phyloP scores from a whole-genome alignment of 2,888 invertebrate species.

The Drosophila aldrichi region DNA sequence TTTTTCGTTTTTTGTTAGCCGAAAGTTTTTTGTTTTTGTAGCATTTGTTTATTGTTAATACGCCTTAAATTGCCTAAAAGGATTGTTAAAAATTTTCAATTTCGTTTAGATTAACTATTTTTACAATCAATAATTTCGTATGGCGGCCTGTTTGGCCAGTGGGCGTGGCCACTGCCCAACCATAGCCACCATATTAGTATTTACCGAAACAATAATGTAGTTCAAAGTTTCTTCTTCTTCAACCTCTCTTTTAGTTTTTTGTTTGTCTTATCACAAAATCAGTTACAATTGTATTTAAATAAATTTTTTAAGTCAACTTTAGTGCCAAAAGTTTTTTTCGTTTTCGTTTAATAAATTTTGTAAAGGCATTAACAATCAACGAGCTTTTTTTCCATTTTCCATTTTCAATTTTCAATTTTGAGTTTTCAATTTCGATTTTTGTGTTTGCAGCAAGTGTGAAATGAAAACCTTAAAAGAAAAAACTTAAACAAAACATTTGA shows the following conservation, averaged over 20 bases:
- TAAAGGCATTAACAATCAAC: slow-evolving; percentile 84
- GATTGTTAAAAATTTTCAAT: slow-evolving; percentile 53
- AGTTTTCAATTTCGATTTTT: slow-evolving; percentile 58
- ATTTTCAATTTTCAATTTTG: slow-evolving; percentile 41
- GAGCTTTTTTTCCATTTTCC: slow-evolving; percentile 64
- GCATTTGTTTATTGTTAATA: slow-evolving; percentile 83
- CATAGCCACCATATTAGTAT: slow-evolving; percentile 68
- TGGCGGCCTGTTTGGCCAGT: slow-evolving; percentile 42
- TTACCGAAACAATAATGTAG: slow-evolving; percentile 81
- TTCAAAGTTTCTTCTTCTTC: slow-evolving; percentile 55
- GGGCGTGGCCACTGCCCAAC: slow-evolving; percentile 26
- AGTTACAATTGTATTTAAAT: slow-evolving; percentile 85
- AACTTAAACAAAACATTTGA: slow-evolving; percentile 35
- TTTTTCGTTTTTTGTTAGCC: slow-evolving; percentile 59
- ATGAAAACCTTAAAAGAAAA: slow-evolving; percentile 32
- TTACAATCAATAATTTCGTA: slow-evolving; percentile 82
- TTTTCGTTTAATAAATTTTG: slow-evolving; percentile 74
- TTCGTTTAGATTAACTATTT: slow-evolving; percentile 71
- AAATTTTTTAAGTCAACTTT: slow-evolving; percentile 60
- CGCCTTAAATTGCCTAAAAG: slow-evolving; percentile 84
- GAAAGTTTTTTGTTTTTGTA: slow-evolving; percentile 70
- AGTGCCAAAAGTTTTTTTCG: slow-evolving; percentile 60
- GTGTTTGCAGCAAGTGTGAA: slow-evolving; percentile 47
- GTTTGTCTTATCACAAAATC: slow-evolving; percentile 85
- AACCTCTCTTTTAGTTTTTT: slow-evolving; percentile 68